phyloP scores from a whole-genome alignment of 1,140 invertebrate species.

The Tetramorium parvispinum region DNA sequence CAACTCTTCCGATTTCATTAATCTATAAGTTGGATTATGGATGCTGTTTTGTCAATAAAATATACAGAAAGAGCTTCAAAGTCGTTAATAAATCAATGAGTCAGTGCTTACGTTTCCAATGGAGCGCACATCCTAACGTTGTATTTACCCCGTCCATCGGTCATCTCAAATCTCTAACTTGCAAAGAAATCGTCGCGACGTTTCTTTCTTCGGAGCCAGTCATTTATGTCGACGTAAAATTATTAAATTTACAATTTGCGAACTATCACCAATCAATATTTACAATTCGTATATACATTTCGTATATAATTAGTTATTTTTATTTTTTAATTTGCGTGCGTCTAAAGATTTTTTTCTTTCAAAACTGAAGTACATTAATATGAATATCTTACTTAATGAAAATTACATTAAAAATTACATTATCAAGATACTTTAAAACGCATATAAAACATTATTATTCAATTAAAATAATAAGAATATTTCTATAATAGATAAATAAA shows the following conservation, averaged over 20 bases:
- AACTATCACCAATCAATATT: neutral
- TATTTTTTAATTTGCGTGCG: neutral
- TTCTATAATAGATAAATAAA: neutral
- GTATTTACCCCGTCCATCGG: slow-evolving; percentile 76
- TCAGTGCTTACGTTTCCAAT: slow-evolving; percentile 77
- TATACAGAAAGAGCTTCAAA: slow-evolving; percentile 73
- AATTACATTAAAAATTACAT: neutral
- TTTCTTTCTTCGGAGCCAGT: slow-evolving; percentile 72
- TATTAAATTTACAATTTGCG: neutral
- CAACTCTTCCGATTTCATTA: slow-evolving; percentile 17
- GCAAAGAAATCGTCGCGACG: slow-evolving; percentile 73
- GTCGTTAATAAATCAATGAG: slow-evolving; percentile 76
- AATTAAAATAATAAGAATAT: neutral
- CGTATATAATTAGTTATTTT: neutral
- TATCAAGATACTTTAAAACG: neutral
- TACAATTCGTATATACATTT: neutral
- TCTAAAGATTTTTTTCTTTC: neutral
- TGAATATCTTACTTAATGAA: neutral
- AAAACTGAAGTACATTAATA: neutral
- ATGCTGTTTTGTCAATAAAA: slow-evolving; percentile 74
- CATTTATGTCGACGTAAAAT: slow-evolving; percentile 67
- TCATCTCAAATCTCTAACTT: slow-evolving; percentile 70
- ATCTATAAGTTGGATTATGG: slow-evolving; percentile 75
- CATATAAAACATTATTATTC: neutral
- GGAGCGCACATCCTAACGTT: slow-evolving; percentile 69